phyloP scores from a whole-genome alignment of 2,888 invertebrate genomes.

The Phengaris arion region DNA sequence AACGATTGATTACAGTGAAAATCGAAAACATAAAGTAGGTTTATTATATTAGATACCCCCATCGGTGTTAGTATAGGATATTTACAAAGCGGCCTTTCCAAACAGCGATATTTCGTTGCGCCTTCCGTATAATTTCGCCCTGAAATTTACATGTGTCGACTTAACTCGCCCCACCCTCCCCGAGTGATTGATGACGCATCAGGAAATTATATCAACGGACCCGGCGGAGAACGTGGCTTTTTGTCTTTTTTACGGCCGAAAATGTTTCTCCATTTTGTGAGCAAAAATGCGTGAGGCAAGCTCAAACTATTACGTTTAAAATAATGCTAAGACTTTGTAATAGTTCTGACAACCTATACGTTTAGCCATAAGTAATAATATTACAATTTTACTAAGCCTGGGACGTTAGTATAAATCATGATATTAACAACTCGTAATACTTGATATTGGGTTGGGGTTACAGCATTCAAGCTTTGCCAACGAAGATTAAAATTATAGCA shows the following conservation, averaged over 20 bases:
- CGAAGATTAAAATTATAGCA: constrained; percentile 39
- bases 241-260: constrained; percentile 24
- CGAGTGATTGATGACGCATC: constrained; percentile 70
- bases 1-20: constrained; percentile 6
- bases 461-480: constrained; percentile 42
- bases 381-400: too few species aligned
- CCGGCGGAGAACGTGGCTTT: constrained; percentile 41
- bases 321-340: too few species aligned
- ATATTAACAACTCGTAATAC: neutral
- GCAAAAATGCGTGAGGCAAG: constrained; percentile 29
- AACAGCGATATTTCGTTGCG: constrained; percentile 44
- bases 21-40: neutral
- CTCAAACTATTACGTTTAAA: neutral
- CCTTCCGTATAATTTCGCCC: constrained; percentile 67
- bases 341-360: too few species aligned
- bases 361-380: too few species aligned
- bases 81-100: constrained; percentile 29
- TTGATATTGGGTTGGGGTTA: constrained; percentile 24
- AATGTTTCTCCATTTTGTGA: constrained; percentile 17
- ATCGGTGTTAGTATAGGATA: constrained; percentile 21
- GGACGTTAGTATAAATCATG: neutral
- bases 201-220: constrained; percentile 60
- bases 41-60: constrained; percentile 21
- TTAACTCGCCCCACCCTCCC: constrained; percentile 66
- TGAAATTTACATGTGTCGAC: constrained; percentile 76